Conservation (phyloP, 2,888 invertebrate species). For the Rotaria magnacalcarata region DNA sequence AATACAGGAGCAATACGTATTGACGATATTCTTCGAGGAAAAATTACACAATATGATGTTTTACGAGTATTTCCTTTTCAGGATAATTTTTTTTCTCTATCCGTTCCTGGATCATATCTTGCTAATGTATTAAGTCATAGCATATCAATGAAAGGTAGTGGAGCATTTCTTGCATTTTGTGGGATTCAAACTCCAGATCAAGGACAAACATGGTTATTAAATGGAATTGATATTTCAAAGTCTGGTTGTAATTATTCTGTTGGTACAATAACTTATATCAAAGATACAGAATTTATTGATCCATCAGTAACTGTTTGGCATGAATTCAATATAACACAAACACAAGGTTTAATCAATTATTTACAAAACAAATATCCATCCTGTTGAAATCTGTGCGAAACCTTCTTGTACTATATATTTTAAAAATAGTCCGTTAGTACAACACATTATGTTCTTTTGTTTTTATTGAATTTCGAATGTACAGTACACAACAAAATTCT, state of each 20-base stretch:
- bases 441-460: no score
- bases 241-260: neutral
- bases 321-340: neutral
- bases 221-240: neutral
- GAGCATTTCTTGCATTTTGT: neutral
- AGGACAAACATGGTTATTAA: neutral
- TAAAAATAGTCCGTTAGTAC: no score
- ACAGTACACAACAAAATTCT: no score
- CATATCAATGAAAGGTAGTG: neutral
- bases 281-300: neutral
- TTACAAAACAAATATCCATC: neutral
- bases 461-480: no score
- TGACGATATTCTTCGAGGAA: constrained; percentile 22
- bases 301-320: neutral
- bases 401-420: no score
- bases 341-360: constrained; percentile 19
- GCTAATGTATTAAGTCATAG: neutral
- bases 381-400: neutral
- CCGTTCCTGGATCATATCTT: neutral
- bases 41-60: neutral
- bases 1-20: constrained; percentile 31
- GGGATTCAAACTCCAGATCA: neutral
- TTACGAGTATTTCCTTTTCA: constrained; percentile 19
- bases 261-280: neutral
- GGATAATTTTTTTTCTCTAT: neutral